phyloP scores from a whole-genome alignment of 2,113 vertebrate species.

The Notothenia coriiceps region DNA sequence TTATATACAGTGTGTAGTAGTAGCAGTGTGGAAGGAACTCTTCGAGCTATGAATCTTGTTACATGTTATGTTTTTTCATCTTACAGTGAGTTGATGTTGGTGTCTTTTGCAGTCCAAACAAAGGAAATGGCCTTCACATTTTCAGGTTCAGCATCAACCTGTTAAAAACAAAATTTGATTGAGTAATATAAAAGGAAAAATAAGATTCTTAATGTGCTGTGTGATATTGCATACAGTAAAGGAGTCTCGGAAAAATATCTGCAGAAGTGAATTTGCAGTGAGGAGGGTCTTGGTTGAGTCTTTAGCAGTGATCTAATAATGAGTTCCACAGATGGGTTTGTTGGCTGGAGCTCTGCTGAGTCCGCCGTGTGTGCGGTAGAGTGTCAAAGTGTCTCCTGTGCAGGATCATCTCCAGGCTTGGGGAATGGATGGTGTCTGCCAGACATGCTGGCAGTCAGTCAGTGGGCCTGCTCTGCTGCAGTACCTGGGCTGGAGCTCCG shows the following conservation, averaged over 20 bases:
- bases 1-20: constrained; percentile 4
- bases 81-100: constrained; percentile 6
- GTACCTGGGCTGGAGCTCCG: constrained; percentile 85
- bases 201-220: neutral
- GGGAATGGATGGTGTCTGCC: constrained; percentile 83
- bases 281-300: constrained; percentile 71
- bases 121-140: neutral
- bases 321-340: constrained; percentile 82
- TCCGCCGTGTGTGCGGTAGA: constrained; percentile 69
- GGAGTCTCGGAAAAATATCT: constrained; percentile 23
- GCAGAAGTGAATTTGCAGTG: constrained; percentile 37
- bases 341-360: constrained; percentile 78
- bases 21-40: neutral
- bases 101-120: constrained; percentile 15
- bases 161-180: neutral
- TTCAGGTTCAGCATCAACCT: neutral
- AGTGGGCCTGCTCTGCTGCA: constrained; percentile 68
- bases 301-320: constrained; percentile 80
- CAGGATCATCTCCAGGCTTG: constrained; percentile 81
- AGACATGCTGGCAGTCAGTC: constrained; percentile 82
- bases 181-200: neutral
- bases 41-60: constrained; percentile 13
- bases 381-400: constrained; percentile 85
- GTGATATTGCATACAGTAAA: neutral
- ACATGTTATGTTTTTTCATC: constrained; percentile 17